Base-by-base conservation (phyloP, 2,113 vertebrate genomes). In the Cervus canadensis region DNA sequence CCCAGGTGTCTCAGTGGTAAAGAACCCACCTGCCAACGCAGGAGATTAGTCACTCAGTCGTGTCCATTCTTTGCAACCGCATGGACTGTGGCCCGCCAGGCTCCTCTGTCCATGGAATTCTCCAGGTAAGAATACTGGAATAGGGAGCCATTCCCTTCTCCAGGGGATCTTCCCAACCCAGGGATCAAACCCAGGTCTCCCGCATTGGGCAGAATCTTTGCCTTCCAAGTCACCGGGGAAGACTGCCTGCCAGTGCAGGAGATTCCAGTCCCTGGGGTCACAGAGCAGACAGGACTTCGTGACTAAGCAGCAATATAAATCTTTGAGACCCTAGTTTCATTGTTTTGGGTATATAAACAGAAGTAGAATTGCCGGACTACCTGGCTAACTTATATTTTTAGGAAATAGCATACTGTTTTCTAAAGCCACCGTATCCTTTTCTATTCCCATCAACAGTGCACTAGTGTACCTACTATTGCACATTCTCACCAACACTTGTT, bases 371-470 rank as follows among this genome's bases (percentile, higher is more conserved):
- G 76, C 30, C 13, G 6, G 25, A 19, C 13, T 15, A 3, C 45
- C 59, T 21, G 74, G 43, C 17, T 81, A 62, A 5, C 19, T 7
- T n/a, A 7, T n/a, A 2, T 36, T 26, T 40, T 36, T 36, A 36
- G 33, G 76, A 52, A 14, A 40, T 1, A 5, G 4, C 6, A 0
- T 10, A 13, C 15, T 40, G 15, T 36, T 36, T 81, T 36, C 74
- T n/a, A 13, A 23, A 28, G 40, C 43, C 26, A 2, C 30, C 9
- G 15, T 6, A 21, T 2, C 33, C 21, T 14, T 60, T 45, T 50
- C 7, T 16, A 60, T 36, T 14, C 43, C 23, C 15, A 3, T 16
- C 43, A 36, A 6, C 2, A 36, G 56, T 19, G 2, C 0, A 0
- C 56, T 1, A 50, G 23, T 4, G 2, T 6, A 0, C 23, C 43